phyloP scores from a whole-genome alignment of 1,140 invertebrate species.

The Calycopis cecrops region DNA sequence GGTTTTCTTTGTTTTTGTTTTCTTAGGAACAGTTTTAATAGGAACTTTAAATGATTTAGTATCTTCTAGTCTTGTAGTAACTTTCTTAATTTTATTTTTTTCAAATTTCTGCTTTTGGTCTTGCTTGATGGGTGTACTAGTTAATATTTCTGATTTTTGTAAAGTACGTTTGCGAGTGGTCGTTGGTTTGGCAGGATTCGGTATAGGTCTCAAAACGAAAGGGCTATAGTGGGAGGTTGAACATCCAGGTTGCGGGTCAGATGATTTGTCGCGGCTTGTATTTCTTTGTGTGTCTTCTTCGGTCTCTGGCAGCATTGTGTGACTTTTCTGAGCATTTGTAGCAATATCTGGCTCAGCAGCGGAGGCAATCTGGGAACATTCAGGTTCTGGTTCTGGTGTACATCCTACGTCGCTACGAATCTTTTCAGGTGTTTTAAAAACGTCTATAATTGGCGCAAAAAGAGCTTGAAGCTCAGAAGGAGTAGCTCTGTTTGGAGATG shows the following conservation, averaged over 20 bases:
- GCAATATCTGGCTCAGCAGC: constrained; percentile 28
- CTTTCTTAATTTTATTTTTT: constrained; percentile 32
- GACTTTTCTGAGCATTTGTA: constrained; percentile 28
- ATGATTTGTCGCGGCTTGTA: not conserved
- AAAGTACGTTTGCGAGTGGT: constrained; percentile 30
- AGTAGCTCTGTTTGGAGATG: constrained; percentile 29
- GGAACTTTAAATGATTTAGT: constrained; percentile 27
- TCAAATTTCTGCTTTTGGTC: constrained; percentile 29
- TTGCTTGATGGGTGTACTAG: constrained; percentile 30
- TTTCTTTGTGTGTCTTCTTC: not conserved
- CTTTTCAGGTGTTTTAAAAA: constrained; percentile 29
- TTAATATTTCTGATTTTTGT: constrained; percentile 36
- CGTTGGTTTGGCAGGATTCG: constrained; percentile 30
- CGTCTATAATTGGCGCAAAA: constrained; percentile 30
- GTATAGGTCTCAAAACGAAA: constrained; percentile 31
- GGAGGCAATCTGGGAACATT: constrained; percentile 30
- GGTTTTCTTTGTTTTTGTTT: constrained; percentile 18
- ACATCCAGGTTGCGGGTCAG: constrained; percentile 5
- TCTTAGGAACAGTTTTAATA: constrained; percentile 24
- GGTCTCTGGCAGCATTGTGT: constrained; percentile 5
- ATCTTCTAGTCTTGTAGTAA: constrained; percentile 33
- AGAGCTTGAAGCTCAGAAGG: constrained; percentile 25
- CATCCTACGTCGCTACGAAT: constrained; percentile 23
- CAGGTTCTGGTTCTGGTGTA: constrained; percentile 30
- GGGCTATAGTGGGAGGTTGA: constrained; percentile 18